Evolutionary conservation across 2,888 invertebrate species (phyloP).

Genomic region (Apeira syringaria): DNA sequence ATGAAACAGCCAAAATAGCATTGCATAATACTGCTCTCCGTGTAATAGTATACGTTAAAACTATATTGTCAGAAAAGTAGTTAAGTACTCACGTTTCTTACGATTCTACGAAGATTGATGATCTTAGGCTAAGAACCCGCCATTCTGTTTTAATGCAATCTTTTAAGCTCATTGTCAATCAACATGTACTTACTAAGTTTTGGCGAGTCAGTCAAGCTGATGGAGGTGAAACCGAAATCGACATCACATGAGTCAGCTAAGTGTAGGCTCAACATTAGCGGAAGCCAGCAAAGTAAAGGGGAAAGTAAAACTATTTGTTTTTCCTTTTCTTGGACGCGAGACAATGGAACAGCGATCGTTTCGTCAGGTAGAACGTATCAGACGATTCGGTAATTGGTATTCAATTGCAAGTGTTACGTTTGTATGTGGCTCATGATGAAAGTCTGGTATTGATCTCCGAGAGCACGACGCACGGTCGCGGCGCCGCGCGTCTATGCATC

Average conservation of each 20-base stretch:
- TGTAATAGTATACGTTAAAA: slow-evolving; percentile 1
- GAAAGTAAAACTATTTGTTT: slow-evolving; percentile 80
- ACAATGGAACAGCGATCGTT: slow-evolving; percentile 49
- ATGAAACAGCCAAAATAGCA: not conserved
- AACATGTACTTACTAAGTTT: slow-evolving; percentile 31
- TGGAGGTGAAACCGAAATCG: slow-evolving; percentile 75
- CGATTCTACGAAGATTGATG: slow-evolving; percentile 42
- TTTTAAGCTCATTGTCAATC: slow-evolving; percentile 31
- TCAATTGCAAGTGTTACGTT: slow-evolving; percentile 48
- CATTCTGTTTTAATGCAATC: slow-evolving; percentile 41
- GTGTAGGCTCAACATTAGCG: slow-evolving; percentile 72
- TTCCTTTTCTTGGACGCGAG: slow-evolving; percentile 59
- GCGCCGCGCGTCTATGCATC: slow-evolving; percentile 19
- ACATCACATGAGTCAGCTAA: slow-evolving; percentile 72
- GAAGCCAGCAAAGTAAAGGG: slow-evolving; percentile 71
- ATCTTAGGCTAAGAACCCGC: slow-evolving; percentile 18
- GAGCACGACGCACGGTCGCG: slow-evolving; percentile 46
- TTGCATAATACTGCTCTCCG: not conserved
- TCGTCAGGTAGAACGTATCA: slow-evolving; percentile 26
- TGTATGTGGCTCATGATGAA: slow-evolving; percentile 59
- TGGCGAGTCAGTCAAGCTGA: slow-evolving; percentile 58
- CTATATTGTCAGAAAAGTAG: not conserved
- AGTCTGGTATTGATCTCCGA: slow-evolving; percentile 60
- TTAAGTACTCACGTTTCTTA: slow-evolving; percentile 7
- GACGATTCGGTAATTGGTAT: slow-evolving; percentile 25